Evolutionary conservation across 2,797 vertebrate genomes (phyloP).

Genomic region (Rallus crepitans): DNA sequence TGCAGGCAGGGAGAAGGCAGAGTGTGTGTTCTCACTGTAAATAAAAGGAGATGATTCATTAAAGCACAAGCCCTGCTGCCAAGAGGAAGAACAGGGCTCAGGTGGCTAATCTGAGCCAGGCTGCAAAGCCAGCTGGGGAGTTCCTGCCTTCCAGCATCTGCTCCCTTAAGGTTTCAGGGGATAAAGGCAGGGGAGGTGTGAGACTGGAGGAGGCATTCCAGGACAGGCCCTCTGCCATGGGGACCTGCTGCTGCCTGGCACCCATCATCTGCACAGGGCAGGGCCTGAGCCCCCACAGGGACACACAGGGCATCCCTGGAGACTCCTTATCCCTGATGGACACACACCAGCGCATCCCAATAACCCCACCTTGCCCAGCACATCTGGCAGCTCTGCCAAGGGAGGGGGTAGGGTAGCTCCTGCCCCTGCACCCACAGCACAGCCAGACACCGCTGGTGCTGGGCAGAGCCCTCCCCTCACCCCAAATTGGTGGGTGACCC

Average conservation of each 20-base stretch:
- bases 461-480: background rate
- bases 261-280: background rate
- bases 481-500: fast-evolving
- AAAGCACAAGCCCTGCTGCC: slow-evolving; percentile 5
- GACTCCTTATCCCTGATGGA: background rate
- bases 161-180: background rate
- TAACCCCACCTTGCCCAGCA: background rate
- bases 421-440: fast-evolving
- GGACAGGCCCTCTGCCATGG: background rate
- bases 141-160: slow-evolving; percentile 16
- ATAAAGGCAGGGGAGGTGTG: background rate
- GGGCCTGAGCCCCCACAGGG: background rate
- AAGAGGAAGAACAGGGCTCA: slow-evolving; percentile 35
- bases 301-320: fast-evolving
- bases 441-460: fast-evolving
- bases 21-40: background rate
- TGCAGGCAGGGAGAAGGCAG: slow-evolving; percentile 4
- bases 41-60: slow-evolving; percentile 16
- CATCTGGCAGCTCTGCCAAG: fast-evolving
- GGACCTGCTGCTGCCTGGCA: background rate
- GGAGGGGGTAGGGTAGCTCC: background rate
- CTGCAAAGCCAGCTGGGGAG: background rate
- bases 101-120: slow-evolving; percentile 20
- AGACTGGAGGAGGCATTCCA: background rate
- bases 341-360: fast-evolving